Evolutionary conservation across 2,113 vertebrate genomes (phyloP).

Genomic region (Galeopterus variegatus): DNA sequence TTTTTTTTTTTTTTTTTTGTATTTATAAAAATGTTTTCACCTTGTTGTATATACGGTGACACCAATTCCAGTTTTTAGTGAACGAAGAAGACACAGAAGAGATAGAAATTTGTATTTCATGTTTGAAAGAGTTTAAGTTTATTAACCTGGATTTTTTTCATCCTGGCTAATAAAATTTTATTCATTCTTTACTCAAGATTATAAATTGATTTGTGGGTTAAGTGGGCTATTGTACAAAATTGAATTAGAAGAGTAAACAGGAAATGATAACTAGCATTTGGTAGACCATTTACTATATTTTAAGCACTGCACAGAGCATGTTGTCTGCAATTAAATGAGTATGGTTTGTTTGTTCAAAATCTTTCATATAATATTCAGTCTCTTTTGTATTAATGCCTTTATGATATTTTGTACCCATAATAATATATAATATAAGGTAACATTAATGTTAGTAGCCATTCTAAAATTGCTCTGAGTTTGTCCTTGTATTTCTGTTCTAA

Average conservation of each 20-base stretch:
- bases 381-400: not conserved
- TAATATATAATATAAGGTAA: not conserved
- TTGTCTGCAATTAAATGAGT: not conserved
- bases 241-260: constrained; percentile 24
- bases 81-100: not conserved
- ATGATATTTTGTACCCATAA: not conserved
- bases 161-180: not conserved
- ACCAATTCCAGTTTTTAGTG: not conserved
- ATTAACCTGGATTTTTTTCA: not conserved
- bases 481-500: not conserved
- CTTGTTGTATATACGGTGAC: not conserved
- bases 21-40: not conserved
- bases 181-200: constrained; percentile 13
- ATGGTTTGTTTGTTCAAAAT: not conserved
- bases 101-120: not conserved
- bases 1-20: not conserved
- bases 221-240: not conserved
- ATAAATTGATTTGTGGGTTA: not conserved
- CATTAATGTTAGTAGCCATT: not conserved
- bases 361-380: not conserved
- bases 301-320: not conserved
- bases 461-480: not conserved
- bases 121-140: not conserved
- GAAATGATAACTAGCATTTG: not conserved
- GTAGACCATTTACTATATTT: not conserved